A percentile compares a stretch with the other conserved stretches of the same genome.
These are phyloP conservation scores for Hydrotaea cyrtoneurina DNA, from an alignment of 2,888 invertebrate species.

Conservation along the genomic window DNA sequence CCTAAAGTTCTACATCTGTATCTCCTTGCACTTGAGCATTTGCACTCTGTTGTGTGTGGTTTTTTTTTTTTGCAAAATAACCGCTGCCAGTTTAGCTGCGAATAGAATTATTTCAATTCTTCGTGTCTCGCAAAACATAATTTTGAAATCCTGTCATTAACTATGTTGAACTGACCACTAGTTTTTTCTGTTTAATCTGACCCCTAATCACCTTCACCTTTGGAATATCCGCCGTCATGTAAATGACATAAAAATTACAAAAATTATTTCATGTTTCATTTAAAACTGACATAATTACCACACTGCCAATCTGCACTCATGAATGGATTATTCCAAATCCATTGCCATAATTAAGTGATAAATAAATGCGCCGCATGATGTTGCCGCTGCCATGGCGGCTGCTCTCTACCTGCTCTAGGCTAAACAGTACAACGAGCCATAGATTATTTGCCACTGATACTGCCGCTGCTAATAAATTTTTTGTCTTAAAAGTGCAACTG, in stretches of 20 bases:
- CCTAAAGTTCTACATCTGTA: no score
- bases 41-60: no score
- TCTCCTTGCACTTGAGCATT: no score
- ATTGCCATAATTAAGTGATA: constrained; percentile 62
- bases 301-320: neutral
- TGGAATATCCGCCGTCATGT: neutral
- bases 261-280: constrained; percentile 2
- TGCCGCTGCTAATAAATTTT: constrained; percentile 57
- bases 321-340: constrained; percentile 23
- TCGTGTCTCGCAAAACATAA: no score
- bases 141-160: no score
- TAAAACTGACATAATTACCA: constrained; percentile 23
- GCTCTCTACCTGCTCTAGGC: constrained; percentile 33
- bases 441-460: constrained; percentile 60
- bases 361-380: constrained; percentile 39
- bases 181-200: no score
- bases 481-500: constrained; percentile 39
- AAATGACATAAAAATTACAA: neutral
- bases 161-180: no score
- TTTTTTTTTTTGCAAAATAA: no score
- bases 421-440: neutral
- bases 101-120: no score
- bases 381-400: constrained; percentile 16
- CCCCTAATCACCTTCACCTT: neutral
- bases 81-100: no score